Percentiles rank a stretch among this genome's conserved stretches.
These are phyloP conservation scores for Myotis findleyi DNA, from an alignment of 2,797 vertebrate species.

Conservation along the genomic window DNA sequence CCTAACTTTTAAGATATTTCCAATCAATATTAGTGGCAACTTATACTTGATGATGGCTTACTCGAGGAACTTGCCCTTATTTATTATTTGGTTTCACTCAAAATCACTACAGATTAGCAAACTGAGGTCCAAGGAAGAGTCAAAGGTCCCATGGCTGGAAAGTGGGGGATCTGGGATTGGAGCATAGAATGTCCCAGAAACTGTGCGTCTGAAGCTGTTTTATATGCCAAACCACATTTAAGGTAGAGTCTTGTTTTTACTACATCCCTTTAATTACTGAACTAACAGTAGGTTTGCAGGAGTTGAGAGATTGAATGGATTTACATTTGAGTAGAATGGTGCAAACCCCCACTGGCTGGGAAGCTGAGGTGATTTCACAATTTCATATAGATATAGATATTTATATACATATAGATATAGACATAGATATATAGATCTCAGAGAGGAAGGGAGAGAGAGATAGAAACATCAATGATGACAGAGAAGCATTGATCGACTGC, in stretches of 20 bases:
- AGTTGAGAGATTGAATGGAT: not conserved
- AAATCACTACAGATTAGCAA: not conserved
- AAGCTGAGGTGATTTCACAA: not conserved
- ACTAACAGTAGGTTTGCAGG: not conserved
- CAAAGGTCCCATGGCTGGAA: rapidly evolving
- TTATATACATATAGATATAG: too few species aligned
- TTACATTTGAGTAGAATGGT: not conserved
- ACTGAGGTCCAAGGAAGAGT: not conserved
- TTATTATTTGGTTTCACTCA: not conserved
- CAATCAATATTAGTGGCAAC: not conserved
- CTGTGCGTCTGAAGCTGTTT: not conserved
- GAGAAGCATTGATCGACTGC: too few species aligned
- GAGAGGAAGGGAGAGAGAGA: too few species aligned
- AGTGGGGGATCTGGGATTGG: not conserved
- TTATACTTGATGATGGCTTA: not conserved
- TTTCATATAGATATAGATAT: not conserved
- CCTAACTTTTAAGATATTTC: not conserved
- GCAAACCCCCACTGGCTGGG: not conserved
- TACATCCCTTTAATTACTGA: not conserved
- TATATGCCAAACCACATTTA: not conserved
- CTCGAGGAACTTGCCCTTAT: too few species aligned
- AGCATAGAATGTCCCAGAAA: not conserved
- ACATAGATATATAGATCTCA: too few species aligned
- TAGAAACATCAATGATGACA: too few species aligned
- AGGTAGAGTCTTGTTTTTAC: not conserved